These are phyloP conservation scores for Tachina fera DNA, from an alignment of 2,888 invertebrate genomes.

Conservation along the genomic window DNA sequence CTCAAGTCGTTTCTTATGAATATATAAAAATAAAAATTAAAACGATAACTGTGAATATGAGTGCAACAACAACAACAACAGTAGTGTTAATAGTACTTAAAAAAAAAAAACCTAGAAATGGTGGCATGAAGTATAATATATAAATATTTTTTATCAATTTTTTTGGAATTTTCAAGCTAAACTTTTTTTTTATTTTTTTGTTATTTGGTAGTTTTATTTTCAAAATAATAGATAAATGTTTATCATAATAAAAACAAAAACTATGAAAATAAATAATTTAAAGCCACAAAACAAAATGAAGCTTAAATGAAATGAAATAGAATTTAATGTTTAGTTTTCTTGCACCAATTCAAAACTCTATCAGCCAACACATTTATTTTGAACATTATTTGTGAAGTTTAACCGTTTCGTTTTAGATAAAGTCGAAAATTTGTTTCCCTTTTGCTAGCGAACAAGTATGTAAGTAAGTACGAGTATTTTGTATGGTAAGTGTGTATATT, in stretches of 20 bases:
- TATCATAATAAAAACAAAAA: slow-evolving; percentile 58
- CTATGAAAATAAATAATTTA: slow-evolving; percentile 49
- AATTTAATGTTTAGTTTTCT: slow-evolving; percentile 59
- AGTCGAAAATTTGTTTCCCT: slow-evolving; percentile 42
- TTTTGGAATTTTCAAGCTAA: slow-evolving; percentile 61
- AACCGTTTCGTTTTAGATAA: slow-evolving; percentile 68
- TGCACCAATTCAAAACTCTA: slow-evolving; percentile 53
- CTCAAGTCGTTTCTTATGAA: slow-evolving; percentile 37
- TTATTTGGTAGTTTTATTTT: slow-evolving; percentile 44
- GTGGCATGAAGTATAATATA: slow-evolving; percentile 26
- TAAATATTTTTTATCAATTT: slow-evolving; percentile 50
- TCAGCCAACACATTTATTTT: slow-evolving; percentile 62
- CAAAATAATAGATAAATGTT: slow-evolving; percentile 69
- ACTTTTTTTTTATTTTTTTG: slow-evolving; percentile 45
- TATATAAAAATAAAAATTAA: background rate
- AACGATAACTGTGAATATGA: slow-evolving; percentile 53
- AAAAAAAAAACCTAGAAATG: slow-evolving; percentile 17
- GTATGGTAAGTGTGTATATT: slow-evolving; percentile 22
- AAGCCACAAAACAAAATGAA: slow-evolving; percentile 26
- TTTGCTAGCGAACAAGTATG: background rate
- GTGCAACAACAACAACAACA: slow-evolving; percentile 32
- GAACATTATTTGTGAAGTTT: slow-evolving; percentile 61
- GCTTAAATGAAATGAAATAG: slow-evolving; percentile 48
- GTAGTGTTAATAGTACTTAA: background rate
- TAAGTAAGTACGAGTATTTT: slow-evolving; percentile 46